Evolutionary conservation across 2,797 vertebrate species (phyloP).

Genomic region (Pseudomugil tenellus): DNA sequence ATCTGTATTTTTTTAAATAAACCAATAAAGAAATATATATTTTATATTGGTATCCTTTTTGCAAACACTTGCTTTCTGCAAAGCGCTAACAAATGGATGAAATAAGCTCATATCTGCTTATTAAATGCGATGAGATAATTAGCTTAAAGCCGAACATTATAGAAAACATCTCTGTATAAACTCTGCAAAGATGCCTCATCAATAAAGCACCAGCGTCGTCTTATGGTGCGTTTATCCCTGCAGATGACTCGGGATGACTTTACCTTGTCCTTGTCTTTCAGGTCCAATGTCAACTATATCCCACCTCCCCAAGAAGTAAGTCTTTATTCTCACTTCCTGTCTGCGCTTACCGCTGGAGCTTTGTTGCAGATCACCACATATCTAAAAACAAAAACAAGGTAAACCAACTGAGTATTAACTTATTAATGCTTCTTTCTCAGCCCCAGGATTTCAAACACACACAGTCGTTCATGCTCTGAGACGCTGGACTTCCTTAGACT

Average conservation of each 20-base stretch:
- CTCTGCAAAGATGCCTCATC: neutral
- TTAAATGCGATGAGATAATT: too few species aligned
- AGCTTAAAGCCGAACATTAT: too few species aligned
- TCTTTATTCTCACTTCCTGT: constrained; percentile 10
- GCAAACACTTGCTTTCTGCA: too few species aligned
- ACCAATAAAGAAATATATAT: neutral
- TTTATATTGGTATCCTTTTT: neutral
- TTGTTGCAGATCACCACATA: constrained; percentile 15
- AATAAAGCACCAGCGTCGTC: constrained; percentile 15
- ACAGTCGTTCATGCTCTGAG: constrained; percentile 92
- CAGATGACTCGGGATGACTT: constrained; percentile 60
- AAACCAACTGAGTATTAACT: too few species aligned
- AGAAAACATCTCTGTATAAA: too few species aligned
- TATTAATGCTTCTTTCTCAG: constrained; percentile 49
- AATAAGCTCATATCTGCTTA: neutral
- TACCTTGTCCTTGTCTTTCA: constrained; percentile 64
- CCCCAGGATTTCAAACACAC: constrained; percentile 97
- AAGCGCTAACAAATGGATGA: neutral
- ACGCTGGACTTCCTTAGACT: constrained; percentile 52
- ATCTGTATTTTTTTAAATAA: neutral
- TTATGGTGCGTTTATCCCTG: constrained; percentile 50
- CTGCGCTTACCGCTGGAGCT: constrained; percentile 9
- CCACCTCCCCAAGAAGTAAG: constrained; percentile 83
- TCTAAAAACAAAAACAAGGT: too few species aligned
- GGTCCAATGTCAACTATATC: constrained; percentile 81